Base-by-base conservation (phyloP, 2,888 invertebrate species). In the Acleris literana region DNA sequence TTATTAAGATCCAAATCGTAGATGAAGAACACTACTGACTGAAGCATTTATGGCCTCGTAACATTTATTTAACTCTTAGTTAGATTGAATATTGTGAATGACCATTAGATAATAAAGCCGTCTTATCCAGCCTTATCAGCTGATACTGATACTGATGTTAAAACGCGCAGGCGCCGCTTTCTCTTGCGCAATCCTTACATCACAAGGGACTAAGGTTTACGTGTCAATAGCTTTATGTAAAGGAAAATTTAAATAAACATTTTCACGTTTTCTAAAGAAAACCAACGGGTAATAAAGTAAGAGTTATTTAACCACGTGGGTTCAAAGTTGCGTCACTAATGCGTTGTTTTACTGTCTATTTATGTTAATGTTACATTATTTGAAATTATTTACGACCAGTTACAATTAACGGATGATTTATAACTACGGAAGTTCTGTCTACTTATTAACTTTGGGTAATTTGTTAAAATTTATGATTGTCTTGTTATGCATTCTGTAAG, bases 251-350 rank as follows among this genome's bases (percentile, higher is more conserved):
- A 17, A 18, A 18, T 48, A 49, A 46, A 66, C 55, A 61, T 53
- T 66, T 66, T 66, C 62, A 61, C 66, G 39, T 62, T 66, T 66
- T 62, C 61, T 66, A 58, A 58, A 58, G 58, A 58, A 58, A 49
- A 59, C 2, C n/a, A 33, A 57, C 52, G 56, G 63, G 25, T 51
- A 18, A 39, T 39, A 39, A 48, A 56, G 56, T 66, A 66, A 66
- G 56, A 66, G 61, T 57, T 16, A 33, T 33, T 33, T 9, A 33
- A 33, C 29, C 29, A 25, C 52, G 48, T 52, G 33, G 51, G 51
- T 11, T 22, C 46, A 46, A n/a, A 43, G 39, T 66, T 66, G 39
- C 66, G 22, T 66, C 66, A 66, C 48, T 54, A 60, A 54, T 49
- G 33, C 43, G 22, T 25, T 17, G 48, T n/a, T 16, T 51, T 20